Percentiles rank a stretch among this genome's conserved stretches.
Evolutionary conservation across 2,113 vertebrate species (phyloP).

Genomic region (Cheirogaleus medius): DNA sequence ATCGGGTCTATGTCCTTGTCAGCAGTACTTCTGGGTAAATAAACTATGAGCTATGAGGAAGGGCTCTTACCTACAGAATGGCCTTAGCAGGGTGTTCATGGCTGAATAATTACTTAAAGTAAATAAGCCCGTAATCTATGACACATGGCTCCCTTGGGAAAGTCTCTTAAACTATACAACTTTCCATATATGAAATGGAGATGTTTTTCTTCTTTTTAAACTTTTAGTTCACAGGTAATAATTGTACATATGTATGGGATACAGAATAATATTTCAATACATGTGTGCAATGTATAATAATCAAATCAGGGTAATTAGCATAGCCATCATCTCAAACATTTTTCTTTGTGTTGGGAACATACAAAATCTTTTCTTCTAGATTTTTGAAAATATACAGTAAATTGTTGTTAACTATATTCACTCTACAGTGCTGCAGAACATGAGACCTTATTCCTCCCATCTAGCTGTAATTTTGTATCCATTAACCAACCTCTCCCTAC

Average conservation of each 20-base stretch:
- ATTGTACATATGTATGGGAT: not conserved
- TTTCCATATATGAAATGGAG: not conserved
- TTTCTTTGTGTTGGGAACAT: not conserved
- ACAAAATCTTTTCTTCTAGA: not conserved
- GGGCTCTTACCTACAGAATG: not conserved
- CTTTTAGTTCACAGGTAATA: not conserved
- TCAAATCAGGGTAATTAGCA: not conserved
- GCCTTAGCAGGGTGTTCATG: not conserved
- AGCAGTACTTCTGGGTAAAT: not conserved
- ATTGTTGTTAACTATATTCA: not conserved
- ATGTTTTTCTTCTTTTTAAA: not conserved
- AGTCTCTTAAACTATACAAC: not conserved
- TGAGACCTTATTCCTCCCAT: not conserved
- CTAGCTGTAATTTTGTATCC: not conserved
- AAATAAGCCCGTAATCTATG: not conserved
- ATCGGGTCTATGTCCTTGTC: not conserved
- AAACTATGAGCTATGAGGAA: not conserved
- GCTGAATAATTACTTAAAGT: conserved; percentile 10
- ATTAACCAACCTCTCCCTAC: not conserved
- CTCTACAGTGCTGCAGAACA: not conserved
- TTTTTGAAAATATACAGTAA: not conserved
- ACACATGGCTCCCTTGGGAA: not conserved
- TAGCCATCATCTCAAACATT: not conserved
- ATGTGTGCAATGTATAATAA: not conserved
- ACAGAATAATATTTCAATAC: not conserved